Conservation (phyloP, 2,888 invertebrate genomes). For the Theodoxus fluviatilis region DNA sequence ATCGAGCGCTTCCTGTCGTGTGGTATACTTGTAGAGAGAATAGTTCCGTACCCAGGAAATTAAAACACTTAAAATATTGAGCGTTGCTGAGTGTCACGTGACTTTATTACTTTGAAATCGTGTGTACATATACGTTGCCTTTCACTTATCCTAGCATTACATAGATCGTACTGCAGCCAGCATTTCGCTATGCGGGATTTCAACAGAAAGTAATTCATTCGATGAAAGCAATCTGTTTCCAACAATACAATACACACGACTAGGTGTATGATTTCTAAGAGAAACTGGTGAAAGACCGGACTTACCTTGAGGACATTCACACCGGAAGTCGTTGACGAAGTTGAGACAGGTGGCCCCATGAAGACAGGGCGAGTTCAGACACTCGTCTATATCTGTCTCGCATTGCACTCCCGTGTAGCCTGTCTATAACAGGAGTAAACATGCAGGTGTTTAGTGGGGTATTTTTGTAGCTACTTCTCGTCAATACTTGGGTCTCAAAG, state of each 20-base stretch:
- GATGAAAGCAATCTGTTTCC: neutral
- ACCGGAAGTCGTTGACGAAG: constrained; percentile 14
- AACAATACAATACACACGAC: neutral
- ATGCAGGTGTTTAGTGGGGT: neutral
- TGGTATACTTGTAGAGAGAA: too few species aligned
- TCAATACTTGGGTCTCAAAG: neutral
- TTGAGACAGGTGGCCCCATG: constrained; percentile 20
- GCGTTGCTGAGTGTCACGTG: too few species aligned
- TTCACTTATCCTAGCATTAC: too few species aligned
- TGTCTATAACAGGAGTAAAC: neutral
- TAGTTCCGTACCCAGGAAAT: too few species aligned
- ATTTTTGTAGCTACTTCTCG: neutral
- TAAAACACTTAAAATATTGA: too few species aligned
- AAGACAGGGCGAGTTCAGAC: constrained; percentile 10
- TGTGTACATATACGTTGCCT: too few species aligned
- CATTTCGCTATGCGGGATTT: too few species aligned
- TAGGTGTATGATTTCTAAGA: neutral
- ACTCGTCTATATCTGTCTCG: constrained; percentile 25
- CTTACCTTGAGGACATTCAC: constrained; percentile 31
- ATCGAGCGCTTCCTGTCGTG: too few species aligned
- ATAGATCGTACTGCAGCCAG: too few species aligned
- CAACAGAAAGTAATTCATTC: neutral
- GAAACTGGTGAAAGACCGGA: neutral
- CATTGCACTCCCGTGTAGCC: constrained; percentile 27
- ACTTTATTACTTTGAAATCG: too few species aligned